phyloP scores from a whole-genome alignment of 1,140 invertebrate genomes.

The Varroa destructor region DNA sequence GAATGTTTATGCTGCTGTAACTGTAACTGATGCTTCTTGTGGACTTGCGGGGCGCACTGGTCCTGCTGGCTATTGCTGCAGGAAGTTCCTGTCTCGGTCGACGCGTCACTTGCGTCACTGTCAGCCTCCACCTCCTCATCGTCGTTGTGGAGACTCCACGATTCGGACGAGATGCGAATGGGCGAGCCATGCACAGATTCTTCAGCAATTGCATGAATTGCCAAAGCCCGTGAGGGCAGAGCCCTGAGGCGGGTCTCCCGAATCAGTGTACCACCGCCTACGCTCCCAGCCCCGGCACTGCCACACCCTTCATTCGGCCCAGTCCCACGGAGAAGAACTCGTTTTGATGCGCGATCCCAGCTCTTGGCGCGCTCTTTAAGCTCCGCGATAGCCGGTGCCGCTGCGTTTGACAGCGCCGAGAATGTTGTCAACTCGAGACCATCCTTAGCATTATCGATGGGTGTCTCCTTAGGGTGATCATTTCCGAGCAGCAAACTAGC shows the following conservation, averaged over 20 bases:
- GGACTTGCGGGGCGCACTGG: no score
- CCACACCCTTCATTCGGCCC: no score
- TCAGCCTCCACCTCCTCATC: constrained; percentile 16
- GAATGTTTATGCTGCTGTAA: no score
- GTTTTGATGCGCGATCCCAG: constrained; percentile 32
- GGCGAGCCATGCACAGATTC: constrained; percentile 19
- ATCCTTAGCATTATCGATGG: constrained; percentile 15
- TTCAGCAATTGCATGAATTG: constrained; percentile 10
- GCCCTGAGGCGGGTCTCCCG: not conserved
- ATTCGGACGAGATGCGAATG: constrained; percentile 19
- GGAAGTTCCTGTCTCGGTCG: no score
- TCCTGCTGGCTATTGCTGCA: no score
- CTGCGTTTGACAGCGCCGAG: constrained; percentile 20
- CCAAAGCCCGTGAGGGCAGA: not conserved
- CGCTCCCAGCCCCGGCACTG: no score
- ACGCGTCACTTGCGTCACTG: not conserved
- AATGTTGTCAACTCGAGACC: constrained; percentile 33
- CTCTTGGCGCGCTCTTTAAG: constrained; percentile 33
- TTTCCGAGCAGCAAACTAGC: constrained; percentile 17
- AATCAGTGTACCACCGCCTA: no score
- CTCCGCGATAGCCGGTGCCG: constrained; percentile 28
- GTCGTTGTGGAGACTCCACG: constrained; percentile 24
- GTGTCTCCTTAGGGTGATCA: not conserved
- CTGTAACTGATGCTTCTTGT: no score
- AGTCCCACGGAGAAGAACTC: constrained; percentile 1